Evolutionary conservation across 2,888 invertebrate genomes (phyloP), one percentile per base, ranked within the genome.

Genomic region (Pantelozetes paolii): DNA sequence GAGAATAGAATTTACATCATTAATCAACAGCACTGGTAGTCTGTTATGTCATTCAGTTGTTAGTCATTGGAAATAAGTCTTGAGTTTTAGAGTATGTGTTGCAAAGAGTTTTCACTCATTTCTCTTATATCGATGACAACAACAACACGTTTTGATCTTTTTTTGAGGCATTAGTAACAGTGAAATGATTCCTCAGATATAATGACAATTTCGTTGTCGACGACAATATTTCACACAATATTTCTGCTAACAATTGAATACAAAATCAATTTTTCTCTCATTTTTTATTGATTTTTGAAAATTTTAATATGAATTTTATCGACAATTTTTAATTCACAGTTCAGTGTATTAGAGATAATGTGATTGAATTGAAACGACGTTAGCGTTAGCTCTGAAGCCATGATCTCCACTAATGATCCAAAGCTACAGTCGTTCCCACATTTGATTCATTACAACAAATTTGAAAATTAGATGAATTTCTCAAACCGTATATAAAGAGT

Each of bases 341-440:
- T 40, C 36, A 1, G 28, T 18, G 18, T 30, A 26, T 59, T 59
- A 32, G 8, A 30, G 59, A 59, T 59, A 30, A 30, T 32, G 15
- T 64, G 62, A 64, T 64, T 64, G 36, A 62, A 62, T 30, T 5
- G n/a, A 64, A 64, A 20, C 20, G 11, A 23, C 11, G 2, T 57
- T 30, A 30, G 30, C 15, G 13, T 9, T 57, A 30, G 20, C 30
- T 57, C 11, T 57, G 15, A 57, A 28, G 15, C 20, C 40, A 32
- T 36, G 64, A 64, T 64, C n/a, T 40, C 36, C 15, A 18, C 45
- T 69, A 69, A 69, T 69, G 69, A 45, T 69, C 26, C 18, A 23
- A 69, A 26, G 45, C 15, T 69, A 15, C 45, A 69, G 26, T 40
- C n/a, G 40, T 69, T 69, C 45, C 40, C 69, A 69, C 69, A 69